Evolutionary conservation across 2,113 vertebrate genomes (phyloP), one percentile per base, ranked within the genome.

Genomic region (Pteruthius melanotis): DNA sequence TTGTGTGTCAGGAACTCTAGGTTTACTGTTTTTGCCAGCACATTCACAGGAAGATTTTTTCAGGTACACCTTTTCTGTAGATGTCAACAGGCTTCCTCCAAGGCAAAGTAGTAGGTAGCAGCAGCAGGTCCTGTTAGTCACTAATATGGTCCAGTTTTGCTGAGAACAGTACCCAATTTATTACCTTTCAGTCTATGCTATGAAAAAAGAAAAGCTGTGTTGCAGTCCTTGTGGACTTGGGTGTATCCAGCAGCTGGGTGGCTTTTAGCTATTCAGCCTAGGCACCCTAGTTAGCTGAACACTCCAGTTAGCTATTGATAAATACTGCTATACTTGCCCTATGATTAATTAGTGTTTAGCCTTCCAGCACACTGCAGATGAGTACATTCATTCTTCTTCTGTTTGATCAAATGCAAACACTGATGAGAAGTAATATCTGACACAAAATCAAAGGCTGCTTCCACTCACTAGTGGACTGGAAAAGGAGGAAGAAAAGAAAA

Each of bases 371-470:
- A 30, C 28, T 78, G 30, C 3, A 3, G 72, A 64, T 9, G 19
- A 91, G 11, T 68, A 15, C 64, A 27, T 52, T 84, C 30, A 31
- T 82, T 71, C 64, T 77, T 56, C 26, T 75, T 59, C 59, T 64
- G 8, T 49, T 79, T 94, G 65, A 84, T 65, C 64, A 94, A 79
- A 89, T 30, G 35, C 61, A 78, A 89, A 82, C 52, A 52, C 49
- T 45, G 22, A 27, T 64, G 57, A 78, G 91, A 94, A 90, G 65
- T 61, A 79, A 10, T 68, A 93, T 68, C 44, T 92, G 83, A 89
- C 83, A 87, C 44, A 96, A 97, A 95, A 95, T 94, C 86, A 89
- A 94, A 91, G 16, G 33, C 40, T 70, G 4, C 33, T 81, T 89
- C 56, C 28, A 28, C 31, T 84, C 44, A 37, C 52, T 63, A 66